Conservation (phyloP, 2,888 invertebrate species). For the Lithophane socia region DNA sequence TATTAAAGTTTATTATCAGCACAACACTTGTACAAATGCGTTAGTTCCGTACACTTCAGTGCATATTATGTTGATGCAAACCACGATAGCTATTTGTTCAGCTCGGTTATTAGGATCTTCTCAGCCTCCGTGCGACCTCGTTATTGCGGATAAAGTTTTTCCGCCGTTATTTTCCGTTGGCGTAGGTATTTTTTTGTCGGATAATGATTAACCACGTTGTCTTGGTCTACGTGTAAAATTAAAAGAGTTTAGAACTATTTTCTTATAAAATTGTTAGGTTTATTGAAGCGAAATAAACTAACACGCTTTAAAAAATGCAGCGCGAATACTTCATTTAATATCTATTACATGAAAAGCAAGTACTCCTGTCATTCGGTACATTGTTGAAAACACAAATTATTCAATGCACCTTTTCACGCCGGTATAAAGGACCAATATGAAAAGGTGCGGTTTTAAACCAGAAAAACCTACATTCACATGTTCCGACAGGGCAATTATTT, state of each 20-base stretch:
- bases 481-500: not conserved
- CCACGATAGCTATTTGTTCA: slow-evolving; percentile 5
- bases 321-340: not conserved
- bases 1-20: not conserved
- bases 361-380: not conserved
- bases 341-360: not conserved
- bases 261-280: not conserved
- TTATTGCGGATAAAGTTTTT: slow-evolving; percentile 34
- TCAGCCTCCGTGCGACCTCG: slow-evolving; percentile 33
- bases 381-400: not conserved
- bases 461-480: not conserved
- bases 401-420: not conserved
- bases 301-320: not conserved
- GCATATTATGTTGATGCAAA: slow-evolving; percentile 24
- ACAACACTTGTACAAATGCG: not conserved
- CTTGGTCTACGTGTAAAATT: not conserved
- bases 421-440: not conserved
- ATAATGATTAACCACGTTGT: not conserved
- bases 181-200: not conserved
- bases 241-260: not conserved
- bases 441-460: not conserved
- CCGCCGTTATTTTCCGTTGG: not conserved
- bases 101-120: slow-evolving; percentile 21
- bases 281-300: not conserved
- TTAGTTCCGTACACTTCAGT: slow-evolving; percentile 10